phyloP scores from a whole-genome alignment of 2,888 invertebrate species.

The Meandrusa payeni region DNA sequence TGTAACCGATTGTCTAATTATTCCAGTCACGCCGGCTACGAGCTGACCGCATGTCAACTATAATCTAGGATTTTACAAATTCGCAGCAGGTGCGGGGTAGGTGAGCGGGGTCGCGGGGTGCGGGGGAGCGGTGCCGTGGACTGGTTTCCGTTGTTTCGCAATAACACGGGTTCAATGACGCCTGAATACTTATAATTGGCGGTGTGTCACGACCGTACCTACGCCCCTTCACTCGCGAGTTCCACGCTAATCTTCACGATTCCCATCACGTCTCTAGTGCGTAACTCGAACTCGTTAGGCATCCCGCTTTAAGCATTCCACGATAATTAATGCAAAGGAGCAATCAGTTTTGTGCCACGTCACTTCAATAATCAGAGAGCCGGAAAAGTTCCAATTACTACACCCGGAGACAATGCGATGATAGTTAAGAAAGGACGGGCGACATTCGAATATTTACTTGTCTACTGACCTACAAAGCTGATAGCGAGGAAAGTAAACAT shows the following conservation, averaged over 20 bases:
- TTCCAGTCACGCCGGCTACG: slow-evolving; percentile 59
- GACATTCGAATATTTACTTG: slow-evolving; percentile 51
- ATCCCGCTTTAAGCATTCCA: slow-evolving; percentile 21
- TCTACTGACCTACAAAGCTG: slow-evolving; percentile 65
- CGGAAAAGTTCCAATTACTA: slow-evolving; percentile 18
- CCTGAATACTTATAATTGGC: slow-evolving; percentile 68
- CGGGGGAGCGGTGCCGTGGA: slow-evolving; percentile 46
- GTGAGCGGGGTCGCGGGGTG: slow-evolving; percentile 28
- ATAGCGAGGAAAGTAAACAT: slow-evolving; percentile 73
- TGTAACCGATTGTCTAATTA: slow-evolving; percentile 52
- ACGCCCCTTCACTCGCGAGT: slow-evolving; percentile 56
- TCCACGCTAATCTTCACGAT: slow-evolving; percentile 33
- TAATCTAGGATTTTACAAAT: slow-evolving; percentile 78
- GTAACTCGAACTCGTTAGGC: slow-evolving; percentile 20
- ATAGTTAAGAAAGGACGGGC: slow-evolving; percentile 44
- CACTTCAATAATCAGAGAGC: background rate
- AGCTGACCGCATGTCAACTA: slow-evolving; percentile 71
- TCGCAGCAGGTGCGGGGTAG: slow-evolving; percentile 68
- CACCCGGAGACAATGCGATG: slow-evolving; percentile 36
- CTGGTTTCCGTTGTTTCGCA: slow-evolving; percentile 81
- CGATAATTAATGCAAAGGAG: slow-evolving; percentile 20
- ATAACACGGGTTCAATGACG: slow-evolving; percentile 78
- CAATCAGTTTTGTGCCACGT: slow-evolving; percentile 2
- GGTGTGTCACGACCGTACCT: slow-evolving; percentile 63
- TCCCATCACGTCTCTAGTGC: slow-evolving; percentile 29